Evolutionary conservation across 2,888 invertebrate genomes (phyloP), one percentile per base, ranked within the genome.

Genomic region (Luperina nickerlii): DNA sequence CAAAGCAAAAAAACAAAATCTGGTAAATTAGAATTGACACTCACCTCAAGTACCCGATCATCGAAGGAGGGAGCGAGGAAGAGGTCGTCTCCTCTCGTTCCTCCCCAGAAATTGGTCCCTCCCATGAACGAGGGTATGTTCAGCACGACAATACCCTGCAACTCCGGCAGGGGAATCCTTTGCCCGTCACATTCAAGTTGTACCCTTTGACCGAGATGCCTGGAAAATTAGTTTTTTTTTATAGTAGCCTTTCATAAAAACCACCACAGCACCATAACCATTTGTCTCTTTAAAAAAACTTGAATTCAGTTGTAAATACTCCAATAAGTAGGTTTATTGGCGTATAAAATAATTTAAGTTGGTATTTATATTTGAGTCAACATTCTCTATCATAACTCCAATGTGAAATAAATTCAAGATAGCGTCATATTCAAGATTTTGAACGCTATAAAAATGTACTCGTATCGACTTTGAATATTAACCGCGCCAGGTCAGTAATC

Each of bases 21-120:
- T n/a, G n/a, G 57, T 60, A 60, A 60, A 11, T 66, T 27, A 57
- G 5, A 4, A 20, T 42, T 38, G n/a, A 13, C 3, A 62, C 89
- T 89, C 60, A 99, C 99, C 97, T 99, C 99, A 71, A 99, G 96
- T 82, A 99, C 98, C 79, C 99, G 98, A 95, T 99, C 99, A 95
- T 99, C 99, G 92, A 99, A 99, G 24, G 99, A 98, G 6, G 99
- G 99, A 0, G 99, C 98, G 27, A 99, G 96, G 92, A 99, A 99
- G 74, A 98, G 97, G 91, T 99, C 99, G 89, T 99, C 99, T 90
- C 98, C 99, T 92, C 99, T 98, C 5, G 98, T 98, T 9, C 99
- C 99, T 74, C 99, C 99, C 99, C 99, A 99, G 95, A 99, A 99
- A 95, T 99, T 99, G 54, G 99, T 99, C 69, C 99, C 99, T 9